Conservation (phyloP, 2,888 invertebrate species). For the Scaptomyza polygonia region DNA sequence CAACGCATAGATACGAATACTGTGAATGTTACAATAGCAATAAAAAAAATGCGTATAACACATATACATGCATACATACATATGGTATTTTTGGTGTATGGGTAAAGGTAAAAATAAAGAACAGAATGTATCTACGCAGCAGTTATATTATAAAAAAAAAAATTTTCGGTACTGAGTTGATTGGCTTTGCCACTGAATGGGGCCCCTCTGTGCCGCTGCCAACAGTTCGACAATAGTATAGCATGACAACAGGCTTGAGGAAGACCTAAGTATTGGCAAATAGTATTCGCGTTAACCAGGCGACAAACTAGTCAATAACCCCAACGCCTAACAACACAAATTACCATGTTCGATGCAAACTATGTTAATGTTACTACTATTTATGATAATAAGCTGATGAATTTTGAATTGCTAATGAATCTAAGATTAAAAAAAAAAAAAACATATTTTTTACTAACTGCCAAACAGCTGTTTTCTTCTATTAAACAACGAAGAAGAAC, state of each 20-base stretch:
- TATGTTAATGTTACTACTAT: too few species aligned
- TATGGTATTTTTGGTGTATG: constrained; percentile 1
- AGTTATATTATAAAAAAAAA: constrained; percentile 53
- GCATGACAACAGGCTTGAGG: constrained; percentile 29
- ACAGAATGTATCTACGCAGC: constrained; percentile 70
- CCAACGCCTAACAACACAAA: neutral
- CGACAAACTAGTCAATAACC: constrained; percentile 41
- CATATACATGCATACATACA: constrained; percentile 25
- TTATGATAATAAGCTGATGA: too few species aligned
- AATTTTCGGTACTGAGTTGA: constrained; percentile 56
- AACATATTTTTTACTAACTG: too few species aligned
- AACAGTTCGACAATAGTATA: constrained; percentile 18
- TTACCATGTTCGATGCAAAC: neutral
- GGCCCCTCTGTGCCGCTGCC: constrained; percentile 10
- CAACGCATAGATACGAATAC: constrained; percentile 40
- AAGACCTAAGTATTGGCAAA: neutral
- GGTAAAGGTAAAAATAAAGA: constrained; percentile 16
- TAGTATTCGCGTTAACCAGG: constrained; percentile 13
- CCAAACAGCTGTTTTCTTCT: neutral
- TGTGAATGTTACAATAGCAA: constrained; percentile 3
- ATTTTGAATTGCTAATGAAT: too few species aligned
- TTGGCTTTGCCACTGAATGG: constrained; percentile 58
- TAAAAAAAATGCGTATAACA: constrained; percentile 18
- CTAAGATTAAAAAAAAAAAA: too few species aligned
- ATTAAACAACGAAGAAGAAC: neutral